Percentiles rank a stretch among this genome's conserved stretches.
Conservation (phyloP, 2,888 invertebrate species). For the Drosophila testacea region DNA sequence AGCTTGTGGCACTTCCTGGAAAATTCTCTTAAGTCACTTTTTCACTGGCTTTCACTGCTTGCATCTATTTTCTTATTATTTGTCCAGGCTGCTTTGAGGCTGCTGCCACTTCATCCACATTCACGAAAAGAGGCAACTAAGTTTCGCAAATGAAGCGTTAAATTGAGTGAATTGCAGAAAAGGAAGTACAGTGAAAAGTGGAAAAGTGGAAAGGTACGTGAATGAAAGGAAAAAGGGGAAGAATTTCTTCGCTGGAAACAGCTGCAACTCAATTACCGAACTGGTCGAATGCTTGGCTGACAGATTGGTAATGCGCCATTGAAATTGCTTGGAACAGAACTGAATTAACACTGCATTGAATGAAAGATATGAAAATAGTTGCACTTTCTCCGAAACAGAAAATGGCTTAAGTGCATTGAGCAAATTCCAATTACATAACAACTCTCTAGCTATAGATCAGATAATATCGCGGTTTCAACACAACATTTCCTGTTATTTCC, state of each 20-base stretch:
- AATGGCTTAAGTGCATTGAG: neutral
- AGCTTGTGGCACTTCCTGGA: constrained; percentile 16
- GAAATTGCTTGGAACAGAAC: constrained; percentile 11
- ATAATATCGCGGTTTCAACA: neutral
- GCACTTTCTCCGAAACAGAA: neutral
- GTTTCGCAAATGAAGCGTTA: constrained; percentile 68
- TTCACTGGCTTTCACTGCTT: constrained; percentile 3
- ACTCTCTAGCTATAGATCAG: neutral
- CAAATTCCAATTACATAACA: neutral
- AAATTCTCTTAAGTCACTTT: constrained; percentile 19
- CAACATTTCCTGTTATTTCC: neutral
- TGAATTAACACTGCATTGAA: constrained; percentile 9
- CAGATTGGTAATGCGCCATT: constrained; percentile 21
- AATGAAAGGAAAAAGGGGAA: neutral
- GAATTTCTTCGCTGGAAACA: constrained; percentile 11
- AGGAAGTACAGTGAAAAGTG: neutral
- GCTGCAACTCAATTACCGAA: constrained; percentile 42
- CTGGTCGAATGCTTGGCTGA: constrained; percentile 3
- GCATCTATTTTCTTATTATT: constrained; percentile 44
- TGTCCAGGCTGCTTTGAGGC: constrained; percentile 15
- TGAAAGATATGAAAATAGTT: constrained; percentile 13
- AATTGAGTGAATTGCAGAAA: constrained; percentile 54
- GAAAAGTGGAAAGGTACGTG: constrained; percentile 3
- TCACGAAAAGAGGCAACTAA: constrained; percentile 28
- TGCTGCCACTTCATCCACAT: constrained; percentile 28